A percentile compares a stretch with the other conserved stretches of the same genome.
phyloP scores from a whole-genome alignment of 1,140 invertebrate species.

The Batillaria attramentaria region DNA sequence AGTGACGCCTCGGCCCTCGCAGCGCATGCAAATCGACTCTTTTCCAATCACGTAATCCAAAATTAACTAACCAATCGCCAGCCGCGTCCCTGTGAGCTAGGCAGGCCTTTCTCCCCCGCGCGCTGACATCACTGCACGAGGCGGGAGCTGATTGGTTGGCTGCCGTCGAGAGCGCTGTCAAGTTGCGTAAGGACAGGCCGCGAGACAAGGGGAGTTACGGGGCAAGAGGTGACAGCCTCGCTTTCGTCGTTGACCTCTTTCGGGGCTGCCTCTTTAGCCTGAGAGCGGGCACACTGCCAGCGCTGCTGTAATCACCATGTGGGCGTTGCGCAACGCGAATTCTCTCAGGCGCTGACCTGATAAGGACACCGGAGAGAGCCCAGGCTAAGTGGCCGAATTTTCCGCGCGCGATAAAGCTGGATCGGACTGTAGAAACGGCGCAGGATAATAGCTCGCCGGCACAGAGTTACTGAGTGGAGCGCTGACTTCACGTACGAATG shows the following conservation, averaged over 20 bases:
- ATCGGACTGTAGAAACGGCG: not conserved
- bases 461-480: not conserved
- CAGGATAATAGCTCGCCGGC: not conserved
- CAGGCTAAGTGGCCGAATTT: too few relatives aligned
- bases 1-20: conserved; percentile 8
- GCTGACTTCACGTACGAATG: not conserved
- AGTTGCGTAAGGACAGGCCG: conserved; percentile 14
- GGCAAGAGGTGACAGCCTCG: conserved; percentile 9
- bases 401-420: not conserved
- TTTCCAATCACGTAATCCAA: conserved; percentile 24
- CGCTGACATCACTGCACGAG: conserved; percentile 22
- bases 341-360: too few relatives aligned
- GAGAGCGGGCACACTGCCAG: too few relatives aligned
- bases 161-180: not conserved
- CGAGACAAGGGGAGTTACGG: not conserved
- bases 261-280: too few relatives aligned
- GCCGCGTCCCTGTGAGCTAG: not conserved
- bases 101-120: conserved; percentile 4
- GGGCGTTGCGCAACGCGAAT: too few relatives aligned
- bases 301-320: too few relatives aligned
- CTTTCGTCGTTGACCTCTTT: not conserved
- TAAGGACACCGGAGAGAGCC: too few relatives aligned
- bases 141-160: not conserved
- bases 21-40: conserved; percentile 6
- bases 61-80: conserved; percentile 19